phyloP scores from a whole-genome alignment of 2,797 vertebrate species.

The Scleropages formosus region DNA sequence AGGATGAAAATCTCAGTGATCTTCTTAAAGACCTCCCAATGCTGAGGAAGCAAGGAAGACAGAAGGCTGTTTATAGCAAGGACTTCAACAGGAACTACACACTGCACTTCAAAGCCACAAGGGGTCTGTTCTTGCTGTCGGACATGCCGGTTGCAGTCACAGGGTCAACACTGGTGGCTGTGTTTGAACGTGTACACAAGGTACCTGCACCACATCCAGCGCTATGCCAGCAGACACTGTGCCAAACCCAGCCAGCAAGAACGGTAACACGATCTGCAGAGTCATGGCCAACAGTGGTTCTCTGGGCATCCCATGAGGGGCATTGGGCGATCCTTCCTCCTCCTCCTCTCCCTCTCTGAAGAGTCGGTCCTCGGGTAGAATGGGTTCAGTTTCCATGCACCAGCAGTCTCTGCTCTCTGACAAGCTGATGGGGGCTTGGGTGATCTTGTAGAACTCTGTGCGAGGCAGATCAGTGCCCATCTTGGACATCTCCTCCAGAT shows the following conservation, averaged over 20 bases:
- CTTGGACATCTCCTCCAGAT: conserved; percentile 65
- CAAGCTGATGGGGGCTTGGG: conserved; percentile 56
- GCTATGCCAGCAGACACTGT: conserved; percentile 96
- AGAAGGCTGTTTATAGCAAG: neutral
- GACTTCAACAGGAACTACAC: neutral
- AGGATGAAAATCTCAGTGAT: conserved; percentile 97
- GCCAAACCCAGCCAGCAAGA: conserved; percentile 91
- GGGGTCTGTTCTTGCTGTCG: no score
- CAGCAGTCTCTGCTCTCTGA: conserved; percentile 70
- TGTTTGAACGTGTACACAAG: no score
- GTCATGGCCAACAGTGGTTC: conserved; percentile 88
- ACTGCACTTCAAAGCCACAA: neutral
- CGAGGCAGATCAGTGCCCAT: no score
- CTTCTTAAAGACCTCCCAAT: conserved; percentile 93
- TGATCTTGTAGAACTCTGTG: conserved; percentile 14
- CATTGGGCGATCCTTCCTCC: conserved; percentile 45
- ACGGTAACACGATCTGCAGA: conserved; percentile 88
- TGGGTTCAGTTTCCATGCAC: conserved; percentile 78
- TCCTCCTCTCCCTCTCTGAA: conserved; percentile 65
- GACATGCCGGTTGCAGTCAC: no score
- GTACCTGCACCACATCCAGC: conserved; percentile 92
- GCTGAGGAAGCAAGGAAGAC: conserved; percentile 62
- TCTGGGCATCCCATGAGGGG: conserved; percentile 76
- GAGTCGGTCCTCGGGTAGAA: conserved; percentile 72
- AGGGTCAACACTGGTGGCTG: no score